phyloP scores from a whole-genome alignment of 30 jellyfish, hydroid and myxozoan genomes.

The Rhopilema esculentum region DNA sequence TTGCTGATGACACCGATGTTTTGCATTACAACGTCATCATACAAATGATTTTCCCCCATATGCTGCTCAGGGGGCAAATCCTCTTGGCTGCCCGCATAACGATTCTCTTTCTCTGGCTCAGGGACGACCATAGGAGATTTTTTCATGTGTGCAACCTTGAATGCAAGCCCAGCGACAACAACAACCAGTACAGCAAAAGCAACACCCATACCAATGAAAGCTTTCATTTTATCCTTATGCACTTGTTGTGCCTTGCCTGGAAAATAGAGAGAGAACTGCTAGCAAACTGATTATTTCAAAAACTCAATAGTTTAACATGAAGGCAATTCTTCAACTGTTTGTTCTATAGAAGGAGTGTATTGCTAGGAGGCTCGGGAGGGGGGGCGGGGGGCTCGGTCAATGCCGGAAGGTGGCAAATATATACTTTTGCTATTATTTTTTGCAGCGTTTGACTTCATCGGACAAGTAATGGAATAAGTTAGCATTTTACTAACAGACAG shows the following conservation, averaged over 20 bases:
- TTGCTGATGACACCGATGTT: conserved; percentile 4
- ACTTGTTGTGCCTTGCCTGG: not conserved
- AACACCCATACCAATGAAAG: not conserved
- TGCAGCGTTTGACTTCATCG: no score
- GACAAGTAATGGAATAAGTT: no score
- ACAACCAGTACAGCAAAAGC: not conserved
- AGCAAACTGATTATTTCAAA: no score
- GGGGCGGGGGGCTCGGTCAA: no score
- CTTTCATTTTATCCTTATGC: not conserved
- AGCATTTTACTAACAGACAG: no score
- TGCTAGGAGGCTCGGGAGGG: no score
- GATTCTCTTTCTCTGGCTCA: not conserved
- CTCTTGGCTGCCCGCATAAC: not conserved
- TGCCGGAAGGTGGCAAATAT: no score
- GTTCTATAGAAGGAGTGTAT: no score
- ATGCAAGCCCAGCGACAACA: conserved; percentile 1
- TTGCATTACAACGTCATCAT: not conserved
- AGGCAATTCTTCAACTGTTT: no score
- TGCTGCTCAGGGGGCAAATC: not conserved
- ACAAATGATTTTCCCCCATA: not conserved
- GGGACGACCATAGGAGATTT: not conserved
- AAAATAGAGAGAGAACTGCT: not conserved
- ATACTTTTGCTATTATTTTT: no score
- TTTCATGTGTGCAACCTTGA: not conserved
- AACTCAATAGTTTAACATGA: no score